A percentile compares a stretch with the other conserved stretches of the same genome.
Conservation (phyloP, 2,888 invertebrate genomes). For the Lasius platythorax region DNA sequence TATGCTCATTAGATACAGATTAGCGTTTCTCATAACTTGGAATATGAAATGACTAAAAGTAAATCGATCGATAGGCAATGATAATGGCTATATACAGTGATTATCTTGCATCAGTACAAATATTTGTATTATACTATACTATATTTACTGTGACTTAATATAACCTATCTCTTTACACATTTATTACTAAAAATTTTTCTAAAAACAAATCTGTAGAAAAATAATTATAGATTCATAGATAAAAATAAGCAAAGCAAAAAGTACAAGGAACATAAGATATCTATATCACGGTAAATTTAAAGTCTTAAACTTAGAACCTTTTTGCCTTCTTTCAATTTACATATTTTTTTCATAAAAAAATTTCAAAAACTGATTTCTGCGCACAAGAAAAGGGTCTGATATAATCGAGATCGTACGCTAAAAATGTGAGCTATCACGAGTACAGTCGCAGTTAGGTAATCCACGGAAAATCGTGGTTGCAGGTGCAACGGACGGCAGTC, state of each 20-base stretch:
- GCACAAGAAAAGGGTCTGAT: not conserved
- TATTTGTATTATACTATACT: not conserved
- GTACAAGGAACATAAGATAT: not conserved
- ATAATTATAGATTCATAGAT: not conserved
- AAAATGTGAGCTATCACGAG: constrained; percentile 37
- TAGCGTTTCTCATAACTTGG: constrained; percentile 26
- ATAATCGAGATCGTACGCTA: not conserved
- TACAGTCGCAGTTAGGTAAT: constrained; percentile 32
- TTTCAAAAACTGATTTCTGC: not conserved
- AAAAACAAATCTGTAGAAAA: not conserved
- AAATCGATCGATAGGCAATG: not conserved
- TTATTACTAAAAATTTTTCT: not conserved
- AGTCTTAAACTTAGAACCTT: not conserved
- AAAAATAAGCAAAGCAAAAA: not conserved
- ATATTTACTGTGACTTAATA: not conserved
- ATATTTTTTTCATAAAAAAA: not conserved
- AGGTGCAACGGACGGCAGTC: constrained; percentile 56
- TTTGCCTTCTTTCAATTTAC: not conserved
- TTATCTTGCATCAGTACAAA: not conserved
- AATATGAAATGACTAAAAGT: constrained; percentile 7
- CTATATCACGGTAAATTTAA: not conserved
- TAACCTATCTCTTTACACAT: not conserved
- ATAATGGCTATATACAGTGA: not conserved
- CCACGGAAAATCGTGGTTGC: constrained; percentile 45
- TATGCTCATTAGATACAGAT: constrained; percentile 14